Base-by-base conservation (phyloP, 2,113 vertebrate genomes). In the Tringa solitaria region DNA sequence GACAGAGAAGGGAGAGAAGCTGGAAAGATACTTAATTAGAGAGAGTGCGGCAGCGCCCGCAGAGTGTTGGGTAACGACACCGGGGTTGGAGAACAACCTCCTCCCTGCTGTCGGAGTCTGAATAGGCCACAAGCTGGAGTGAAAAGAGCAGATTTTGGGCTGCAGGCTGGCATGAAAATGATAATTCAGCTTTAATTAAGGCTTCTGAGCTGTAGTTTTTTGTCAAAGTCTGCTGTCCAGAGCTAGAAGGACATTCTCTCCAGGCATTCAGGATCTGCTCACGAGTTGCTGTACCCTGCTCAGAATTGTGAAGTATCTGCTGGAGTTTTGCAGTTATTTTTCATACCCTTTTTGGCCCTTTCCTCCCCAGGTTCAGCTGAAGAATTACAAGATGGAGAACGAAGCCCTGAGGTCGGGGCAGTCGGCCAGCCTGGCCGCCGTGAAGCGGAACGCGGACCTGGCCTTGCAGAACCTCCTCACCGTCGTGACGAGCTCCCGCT, bases 381-480 rank as follows among this genome's bases (percentile, higher is more conserved):
- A 98, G 11, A 94, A 77, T 17, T 98, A 88, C 94, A 95, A 82
- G 81, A 69, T 72, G 0, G 99, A 99, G 93, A 98, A 98, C 0
- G 97, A 98, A 51, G 95, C 84, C 5, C 89, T 99, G 91, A 98
- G 97, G 72, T 95, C 87, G 0, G 96, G 96, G 15, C 99, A 99
- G 95, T 97, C 98, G 0, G 97, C 98, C 15, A 98, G 98, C 4
- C 61, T 99, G 96, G 96, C 96, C 0, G 94, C 86, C 3, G 98
- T 99, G 93, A 99, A 96, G 84, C 98, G 97, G 14, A 99, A 99
- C 2, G 98, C 99, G 0, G 98, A 98, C 6, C 6, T 98, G 39
- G 99, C 99, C 5, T 94, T 99, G 2, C 98, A 99, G 89, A 98
- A 98, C 81, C 98, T 99, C 10, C 98, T 96, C 10, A 93, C 83